Evolutionary conservation across 2,797 vertebrate species (phyloP).

Genomic region (Diplodus sargus): DNA sequence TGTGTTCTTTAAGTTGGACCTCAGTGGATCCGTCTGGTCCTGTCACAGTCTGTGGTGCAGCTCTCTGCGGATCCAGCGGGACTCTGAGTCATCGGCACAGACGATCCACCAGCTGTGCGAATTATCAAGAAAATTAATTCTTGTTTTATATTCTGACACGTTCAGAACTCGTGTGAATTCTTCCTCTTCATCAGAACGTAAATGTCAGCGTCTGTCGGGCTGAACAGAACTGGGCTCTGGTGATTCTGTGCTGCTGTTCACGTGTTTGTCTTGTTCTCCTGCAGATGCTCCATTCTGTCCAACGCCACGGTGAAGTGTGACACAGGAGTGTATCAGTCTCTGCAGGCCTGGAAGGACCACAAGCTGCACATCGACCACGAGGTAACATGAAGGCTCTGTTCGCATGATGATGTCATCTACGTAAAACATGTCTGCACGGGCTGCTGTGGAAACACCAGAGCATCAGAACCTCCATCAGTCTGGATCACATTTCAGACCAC

Average conservation of each 20-base stretch:
- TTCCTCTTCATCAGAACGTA: neutral
- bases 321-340: constrained; percentile 90
- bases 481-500: too few species aligned
- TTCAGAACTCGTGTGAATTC: neutral
- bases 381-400: constrained; percentile 75
- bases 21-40: neutral
- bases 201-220: neutral
- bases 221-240: neutral
- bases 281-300: constrained; percentile 92
- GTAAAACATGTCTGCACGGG: too few species aligned
- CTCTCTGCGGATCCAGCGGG: too few species aligned
- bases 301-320: constrained; percentile 94
- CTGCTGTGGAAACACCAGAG: too few species aligned
- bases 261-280: neutral
- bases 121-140: neutral
- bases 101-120: neutral
- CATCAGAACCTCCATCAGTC: too few species aligned
- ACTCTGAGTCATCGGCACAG: neutral
- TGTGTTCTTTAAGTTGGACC: neutral
- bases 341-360: constrained; percentile 98
- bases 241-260: neutral
- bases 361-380: constrained; percentile 97
- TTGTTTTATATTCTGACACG: neutral
- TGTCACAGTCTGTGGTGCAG: neutral
- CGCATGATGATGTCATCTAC: too few species aligned